Base-by-base conservation (phyloP, 2,113 vertebrate genomes). In the Athene cunicularia region DNA sequence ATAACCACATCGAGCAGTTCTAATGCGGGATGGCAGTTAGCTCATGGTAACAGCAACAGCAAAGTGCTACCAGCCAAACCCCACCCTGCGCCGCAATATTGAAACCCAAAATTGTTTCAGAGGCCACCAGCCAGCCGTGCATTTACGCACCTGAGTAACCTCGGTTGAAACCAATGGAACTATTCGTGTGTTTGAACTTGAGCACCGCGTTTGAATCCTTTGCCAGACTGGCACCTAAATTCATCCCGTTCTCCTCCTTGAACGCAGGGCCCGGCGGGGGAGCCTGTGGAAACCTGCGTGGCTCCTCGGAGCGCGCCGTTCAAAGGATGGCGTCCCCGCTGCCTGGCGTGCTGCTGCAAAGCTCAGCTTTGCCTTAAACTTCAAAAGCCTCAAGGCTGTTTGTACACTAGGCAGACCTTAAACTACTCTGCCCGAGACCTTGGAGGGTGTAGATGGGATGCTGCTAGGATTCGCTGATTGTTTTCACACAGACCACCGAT, bases 301-400 rank as follows among this genome's bases (percentile, higher is more conserved):
- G 62, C 5, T 75, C 82, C 58, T 45, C 19, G 7, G 74, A 66
- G 58, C 5, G 1, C 3, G 13, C 28, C 11, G 50, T 12, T 92
- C 67, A 49, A 63, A 76, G 80, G 63, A 5, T 2, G 19, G 3
- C 4, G 0, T 26, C 82, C 33, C 63, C 30, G 1, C 63, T 41
- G 83, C 88, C 30, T 5, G 7, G 21, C 24, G 1, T 80, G 80
- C 80, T 26, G 70, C 80, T 77, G 59, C 75, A 81, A 15, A 86
- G 70, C 90, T 56, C n/a, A 0, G 0, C 30, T 50, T 20, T 4
- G 60, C 53, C 66, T 71, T 32, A 1, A 58, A 24, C 49, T 5
- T 24, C 19, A 5, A 74, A 60, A 73, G 24, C 11, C 8, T 2
- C 12, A 2, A 23, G 50, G 49, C 18, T 73, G 12, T 81, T 60